These are phyloP conservation scores for Babyrousa celebensis DNA, from an alignment of 2,797 vertebrate species.

Conservation along the genomic window DNA sequence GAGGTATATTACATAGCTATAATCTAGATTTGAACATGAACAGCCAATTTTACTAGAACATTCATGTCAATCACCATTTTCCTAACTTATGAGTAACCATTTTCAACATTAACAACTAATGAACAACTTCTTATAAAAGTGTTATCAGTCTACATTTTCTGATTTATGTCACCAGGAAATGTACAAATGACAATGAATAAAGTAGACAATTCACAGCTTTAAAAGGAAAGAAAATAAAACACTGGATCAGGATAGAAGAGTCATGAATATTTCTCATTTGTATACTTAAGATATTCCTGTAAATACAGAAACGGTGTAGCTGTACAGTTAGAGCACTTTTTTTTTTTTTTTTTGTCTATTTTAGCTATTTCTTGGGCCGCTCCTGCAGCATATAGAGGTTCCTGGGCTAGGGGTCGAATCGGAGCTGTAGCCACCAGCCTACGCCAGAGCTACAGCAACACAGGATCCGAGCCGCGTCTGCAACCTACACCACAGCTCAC, in stretches of 20 bases:
- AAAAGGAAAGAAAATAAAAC: conserved; percentile 52
- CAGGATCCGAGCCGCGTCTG: too few species aligned
- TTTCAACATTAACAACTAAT: conserved; percentile 61
- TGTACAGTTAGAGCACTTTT: not conserved
- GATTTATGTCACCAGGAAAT: not conserved
- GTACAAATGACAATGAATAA: conserved; percentile 57
- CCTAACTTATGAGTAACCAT: not conserved
- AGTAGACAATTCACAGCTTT: conserved; percentile 39
- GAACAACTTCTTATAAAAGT: not conserved
- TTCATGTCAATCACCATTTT: conserved; percentile 36
- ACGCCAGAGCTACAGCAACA: too few species aligned
- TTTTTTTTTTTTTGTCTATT: too few species aligned
- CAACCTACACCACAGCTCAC: too few species aligned
- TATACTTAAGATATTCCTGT: not conserved
- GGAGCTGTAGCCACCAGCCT: too few species aligned
- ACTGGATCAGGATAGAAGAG: not conserved
- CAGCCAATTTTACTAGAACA: not conserved
- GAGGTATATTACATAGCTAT: not conserved
- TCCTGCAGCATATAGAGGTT: too few species aligned
- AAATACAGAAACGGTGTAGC: conserved; percentile 23
- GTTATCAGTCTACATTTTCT: conserved; percentile 30
- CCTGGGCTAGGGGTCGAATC: too few species aligned
- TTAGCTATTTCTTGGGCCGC: too few species aligned
- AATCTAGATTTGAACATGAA: conserved; percentile 45
- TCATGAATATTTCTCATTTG: not conserved